phyloP scores from a whole-genome alignment of 2,113 vertebrate species.

The Psilopsiagon aymara region DNA sequence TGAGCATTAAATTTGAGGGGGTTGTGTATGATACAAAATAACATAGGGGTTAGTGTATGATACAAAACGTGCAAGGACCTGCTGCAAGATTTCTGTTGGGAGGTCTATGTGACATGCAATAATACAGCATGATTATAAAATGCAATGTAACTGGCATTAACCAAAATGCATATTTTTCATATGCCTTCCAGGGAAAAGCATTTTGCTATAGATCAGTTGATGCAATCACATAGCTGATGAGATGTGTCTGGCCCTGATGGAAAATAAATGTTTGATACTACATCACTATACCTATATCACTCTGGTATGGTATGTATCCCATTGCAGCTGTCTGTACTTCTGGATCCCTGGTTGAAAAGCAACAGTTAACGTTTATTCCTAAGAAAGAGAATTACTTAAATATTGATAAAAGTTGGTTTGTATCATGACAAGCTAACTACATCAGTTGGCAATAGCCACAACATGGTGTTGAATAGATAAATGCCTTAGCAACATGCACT shows the following conservation, averaged over 20 bases:
- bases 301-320: background rate
- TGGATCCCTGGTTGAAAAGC: background rate
- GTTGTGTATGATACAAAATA: background rate
- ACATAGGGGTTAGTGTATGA: background rate
- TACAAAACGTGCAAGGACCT: background rate
- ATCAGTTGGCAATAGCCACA: background rate
- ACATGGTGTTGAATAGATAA: background rate
- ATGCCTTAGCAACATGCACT: background rate
- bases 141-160: background rate
- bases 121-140: background rate
- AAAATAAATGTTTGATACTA: background rate
- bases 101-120: background rate
- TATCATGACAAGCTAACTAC: background rate
- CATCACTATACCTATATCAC: background rate
- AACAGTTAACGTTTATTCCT: background rate
- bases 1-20: background rate
- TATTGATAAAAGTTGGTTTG: background rate
- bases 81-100: background rate
- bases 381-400: background rate
- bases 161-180: background rate
- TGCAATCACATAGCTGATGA: background rate
- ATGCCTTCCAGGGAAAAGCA: background rate
- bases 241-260: background rate
- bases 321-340: background rate
- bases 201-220: background rate